These are phyloP conservation scores for Cosmia pyralina DNA, from an alignment of 2,888 invertebrate genomes.

Conservation along the genomic window DNA sequence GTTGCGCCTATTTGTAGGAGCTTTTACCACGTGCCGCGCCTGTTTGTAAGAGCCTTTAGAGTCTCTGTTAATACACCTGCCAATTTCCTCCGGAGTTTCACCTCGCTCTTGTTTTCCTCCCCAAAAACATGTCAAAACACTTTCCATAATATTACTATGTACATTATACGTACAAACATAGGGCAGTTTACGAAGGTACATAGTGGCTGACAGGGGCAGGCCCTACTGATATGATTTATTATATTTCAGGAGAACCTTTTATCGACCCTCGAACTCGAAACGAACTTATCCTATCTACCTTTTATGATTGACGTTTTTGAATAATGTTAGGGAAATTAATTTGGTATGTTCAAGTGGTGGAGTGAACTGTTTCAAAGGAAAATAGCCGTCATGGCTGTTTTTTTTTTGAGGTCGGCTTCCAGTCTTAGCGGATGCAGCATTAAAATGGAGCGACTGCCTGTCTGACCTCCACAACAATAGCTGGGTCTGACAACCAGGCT, in stretches of 20 bases:
- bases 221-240: conserved; percentile 65
- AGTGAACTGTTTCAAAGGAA: conserved; percentile 12
- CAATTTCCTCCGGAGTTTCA: neutral
- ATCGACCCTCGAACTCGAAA: conserved; percentile 52
- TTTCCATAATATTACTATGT: conserved; percentile 36
- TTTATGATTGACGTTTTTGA: conserved; percentile 62
- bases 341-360: conserved; percentile 15
- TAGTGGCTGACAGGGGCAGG: conserved; percentile 58
- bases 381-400: neutral
- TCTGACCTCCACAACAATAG: too few species aligned
- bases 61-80: neutral
- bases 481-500: too few species aligned
- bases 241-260: conserved; percentile 58
- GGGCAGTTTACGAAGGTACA: conserved; percentile 7
- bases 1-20: too few species aligned
- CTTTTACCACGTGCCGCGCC: too few species aligned
- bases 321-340: conserved; percentile 45
- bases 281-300: conserved; percentile 61
- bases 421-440: too few species aligned
- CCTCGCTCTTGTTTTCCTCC: conserved; percentile 3
- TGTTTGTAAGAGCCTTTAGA: too few species aligned
- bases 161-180: conserved; percentile 28
- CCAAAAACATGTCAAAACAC: conserved; percentile 45
- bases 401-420: too few species aligned
- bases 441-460: too few species aligned